Percentiles rank a stretch among this genome's conserved stretches.
These are phyloP conservation scores for Heliothis subflexa DNA, from an alignment of 1,140 invertebrate species.

Conservation along the genomic window DNA sequence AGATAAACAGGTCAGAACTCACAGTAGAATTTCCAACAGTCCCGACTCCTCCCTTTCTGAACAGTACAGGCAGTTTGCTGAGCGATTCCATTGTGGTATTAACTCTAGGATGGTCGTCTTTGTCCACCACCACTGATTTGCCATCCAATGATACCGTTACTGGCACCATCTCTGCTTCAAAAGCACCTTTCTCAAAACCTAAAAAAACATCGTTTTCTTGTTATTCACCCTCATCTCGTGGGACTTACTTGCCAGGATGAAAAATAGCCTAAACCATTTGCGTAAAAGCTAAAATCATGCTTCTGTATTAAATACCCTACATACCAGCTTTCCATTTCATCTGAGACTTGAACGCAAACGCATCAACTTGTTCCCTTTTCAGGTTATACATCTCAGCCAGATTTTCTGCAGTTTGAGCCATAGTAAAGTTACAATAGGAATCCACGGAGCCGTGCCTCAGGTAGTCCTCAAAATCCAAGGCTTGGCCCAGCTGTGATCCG, in stretches of 20 bases:
- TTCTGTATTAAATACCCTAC: conserved; percentile 29
- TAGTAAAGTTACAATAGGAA: conserved; percentile 94
- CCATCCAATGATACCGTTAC: conserved; percentile 94
- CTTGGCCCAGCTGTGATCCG: conserved; percentile 88
- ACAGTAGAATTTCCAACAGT: conserved; percentile 97
- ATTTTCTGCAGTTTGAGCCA: conserved; percentile 98
- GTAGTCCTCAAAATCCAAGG: conserved; percentile 93
- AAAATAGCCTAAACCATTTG: too few relatives aligned
- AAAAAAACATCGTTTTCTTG: neutral
- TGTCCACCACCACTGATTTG: conserved; percentile 91
- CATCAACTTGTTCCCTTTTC: conserved; percentile 93
- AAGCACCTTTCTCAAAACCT: conserved; percentile 91
- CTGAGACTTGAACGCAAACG: conserved; percentile 94
- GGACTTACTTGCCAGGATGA: too few relatives aligned
- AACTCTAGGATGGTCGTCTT: conserved; percentile 98
- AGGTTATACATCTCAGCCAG: conserved; percentile 95
- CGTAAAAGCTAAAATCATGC: too few relatives aligned
- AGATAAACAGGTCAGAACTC: conserved; percentile 64
- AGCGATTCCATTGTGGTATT: conserved; percentile 93
- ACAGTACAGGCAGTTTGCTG: conserved; percentile 94
- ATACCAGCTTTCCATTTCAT: conserved; percentile 87
- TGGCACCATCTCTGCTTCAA: conserved; percentile 96
- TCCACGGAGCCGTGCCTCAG: conserved; percentile 93
- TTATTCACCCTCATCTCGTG: too few relatives aligned
- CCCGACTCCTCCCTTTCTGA: conserved; percentile 97